Conservation (phyloP, 2,113 vertebrate species). For the Marcusenius ussheri region DNA sequence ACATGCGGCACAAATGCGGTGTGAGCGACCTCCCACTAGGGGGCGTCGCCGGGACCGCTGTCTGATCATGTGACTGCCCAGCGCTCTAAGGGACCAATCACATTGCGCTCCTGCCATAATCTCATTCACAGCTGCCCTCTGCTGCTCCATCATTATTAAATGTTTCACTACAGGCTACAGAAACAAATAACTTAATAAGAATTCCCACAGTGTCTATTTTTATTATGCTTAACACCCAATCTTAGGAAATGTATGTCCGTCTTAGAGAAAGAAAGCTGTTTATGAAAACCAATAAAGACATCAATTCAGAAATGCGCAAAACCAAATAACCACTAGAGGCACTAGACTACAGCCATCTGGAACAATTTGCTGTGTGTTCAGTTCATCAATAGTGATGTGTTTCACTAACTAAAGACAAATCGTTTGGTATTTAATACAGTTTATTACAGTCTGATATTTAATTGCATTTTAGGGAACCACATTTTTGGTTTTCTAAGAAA, state of each 20-base stretch:
- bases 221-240: background rate
- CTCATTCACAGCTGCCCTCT: background rate
- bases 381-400: background rate
- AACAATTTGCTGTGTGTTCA: background rate
- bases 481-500: background rate
- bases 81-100: background rate
- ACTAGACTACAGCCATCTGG: background rate
- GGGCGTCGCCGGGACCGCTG: background rate
- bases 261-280: background rate
- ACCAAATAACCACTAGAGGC: background rate
- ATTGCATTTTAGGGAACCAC: background rate
- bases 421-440: background rate
- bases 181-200: background rate
- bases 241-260: background rate
- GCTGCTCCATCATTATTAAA: background rate
- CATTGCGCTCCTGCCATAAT: background rate
- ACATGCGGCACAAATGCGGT: background rate
- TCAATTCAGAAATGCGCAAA: background rate
- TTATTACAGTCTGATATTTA: background rate
- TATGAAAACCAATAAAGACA: background rate
- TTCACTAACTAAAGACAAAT: background rate
- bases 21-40: constrained; percentile 8
- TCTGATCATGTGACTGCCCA: background rate
- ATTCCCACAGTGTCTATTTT: background rate
- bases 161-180: background rate